Conservation (phyloP, 2,797 vertebrate genomes). For the Paedocypris micromegethes region DNA sequence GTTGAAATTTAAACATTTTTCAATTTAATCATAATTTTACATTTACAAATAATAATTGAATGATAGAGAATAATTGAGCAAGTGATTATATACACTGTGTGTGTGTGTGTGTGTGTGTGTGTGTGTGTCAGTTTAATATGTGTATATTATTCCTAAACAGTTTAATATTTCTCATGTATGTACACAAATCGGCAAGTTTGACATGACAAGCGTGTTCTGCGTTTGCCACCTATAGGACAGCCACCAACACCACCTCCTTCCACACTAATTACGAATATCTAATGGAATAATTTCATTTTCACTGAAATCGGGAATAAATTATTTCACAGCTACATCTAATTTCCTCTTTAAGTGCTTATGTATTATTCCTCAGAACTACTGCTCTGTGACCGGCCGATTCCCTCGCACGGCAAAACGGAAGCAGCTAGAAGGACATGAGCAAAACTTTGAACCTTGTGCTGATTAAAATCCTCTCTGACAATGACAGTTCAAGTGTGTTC, state of each 20-base stretch:
- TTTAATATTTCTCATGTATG: too few relatives aligned
- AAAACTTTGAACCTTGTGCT: conserved; percentile 33
- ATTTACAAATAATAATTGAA: too few relatives aligned
- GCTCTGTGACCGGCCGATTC: conserved; percentile 16
- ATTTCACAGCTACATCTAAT: conserved; percentile 35
- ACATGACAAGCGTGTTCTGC: background rate
- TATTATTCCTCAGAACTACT: conserved; percentile 27
- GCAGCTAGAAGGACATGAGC: conserved; percentile 16
- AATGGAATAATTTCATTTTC: conserved; percentile 36
- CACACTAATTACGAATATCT: conserved; percentile 31
- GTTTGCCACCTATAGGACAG: background rate
- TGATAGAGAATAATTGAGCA: too few relatives aligned
- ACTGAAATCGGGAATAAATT: conserved; percentile 38
- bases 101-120: too few relatives aligned
- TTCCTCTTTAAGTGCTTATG: conserved; percentile 37
- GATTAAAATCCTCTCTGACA: conserved; percentile 41
- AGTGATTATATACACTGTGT: too few relatives aligned
- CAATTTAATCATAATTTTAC: too few relatives aligned
- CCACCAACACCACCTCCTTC: conserved; percentile 7
- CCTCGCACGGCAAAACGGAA: conserved; percentile 14
- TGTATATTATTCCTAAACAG: too few relatives aligned
- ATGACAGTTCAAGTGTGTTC: conserved; percentile 31
- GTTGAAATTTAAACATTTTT: too few relatives aligned
- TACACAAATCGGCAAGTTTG: too few relatives aligned
- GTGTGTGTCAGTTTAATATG: too few relatives aligned